A percentile compares a stretch with the other conserved stretches of the same genome.
Conservation (phyloP, 2,888 invertebrate genomes). For the Cephonodes hylas region DNA sequence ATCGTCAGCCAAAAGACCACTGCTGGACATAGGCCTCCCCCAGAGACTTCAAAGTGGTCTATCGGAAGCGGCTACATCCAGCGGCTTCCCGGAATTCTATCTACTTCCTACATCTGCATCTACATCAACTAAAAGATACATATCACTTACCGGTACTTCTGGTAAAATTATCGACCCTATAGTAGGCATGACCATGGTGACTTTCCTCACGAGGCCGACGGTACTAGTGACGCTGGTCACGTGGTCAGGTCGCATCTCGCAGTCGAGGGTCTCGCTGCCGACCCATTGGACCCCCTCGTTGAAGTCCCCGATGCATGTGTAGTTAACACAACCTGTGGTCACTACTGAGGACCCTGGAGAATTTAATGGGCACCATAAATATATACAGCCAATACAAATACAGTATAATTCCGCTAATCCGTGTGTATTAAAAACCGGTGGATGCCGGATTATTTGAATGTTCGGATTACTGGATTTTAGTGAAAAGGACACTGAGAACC, state of each 20-base stretch:
- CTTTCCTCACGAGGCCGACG: slow-evolving; percentile 14
- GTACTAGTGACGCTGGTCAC: slow-evolving; percentile 13
- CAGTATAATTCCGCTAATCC: too few species aligned
- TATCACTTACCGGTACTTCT: slow-evolving; percentile 1
- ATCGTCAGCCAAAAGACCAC: too few species aligned
- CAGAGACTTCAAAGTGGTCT: too few species aligned
- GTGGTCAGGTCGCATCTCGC: slow-evolving; percentile 26
- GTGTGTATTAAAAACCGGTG: too few species aligned
- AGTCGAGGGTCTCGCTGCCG: slow-evolving; percentile 40
- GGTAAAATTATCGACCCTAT: neutral
- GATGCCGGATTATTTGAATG: too few species aligned
- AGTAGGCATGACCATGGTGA: slow-evolving; percentile 18
- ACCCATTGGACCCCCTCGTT: slow-evolving; percentile 66
- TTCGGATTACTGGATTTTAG: too few species aligned
- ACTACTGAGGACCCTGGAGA: slow-evolving; percentile 16
- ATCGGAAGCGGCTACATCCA: too few species aligned
- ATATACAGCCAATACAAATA: too few species aligned
- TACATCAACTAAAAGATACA: neutral
- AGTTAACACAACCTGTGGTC: slow-evolving; percentile 40
- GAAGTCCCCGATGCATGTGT: slow-evolving; percentile 65
- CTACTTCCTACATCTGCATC: neutral
- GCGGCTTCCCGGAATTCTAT: too few species aligned
- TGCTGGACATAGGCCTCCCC: too few species aligned
- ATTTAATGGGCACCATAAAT: neutral
- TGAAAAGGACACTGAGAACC: too few species aligned